Evolutionary conservation across 2,888 invertebrate genomes (phyloP).

Genomic region (Dione vanillae): DNA sequence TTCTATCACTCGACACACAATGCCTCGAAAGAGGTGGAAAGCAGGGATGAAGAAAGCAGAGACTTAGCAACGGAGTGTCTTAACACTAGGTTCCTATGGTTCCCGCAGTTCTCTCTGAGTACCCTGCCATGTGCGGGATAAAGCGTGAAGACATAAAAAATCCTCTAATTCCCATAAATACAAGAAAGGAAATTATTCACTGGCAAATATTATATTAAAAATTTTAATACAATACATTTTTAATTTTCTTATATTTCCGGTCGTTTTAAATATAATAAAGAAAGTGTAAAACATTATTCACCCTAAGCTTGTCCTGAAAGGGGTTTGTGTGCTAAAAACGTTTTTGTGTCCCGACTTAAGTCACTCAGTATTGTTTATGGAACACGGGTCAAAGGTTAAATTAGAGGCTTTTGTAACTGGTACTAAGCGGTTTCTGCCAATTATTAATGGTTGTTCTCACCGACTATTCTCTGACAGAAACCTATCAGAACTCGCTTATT

Average conservation of each 20-base stretch:
- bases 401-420: constrained; percentile 8
- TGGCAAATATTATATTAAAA: background rate
- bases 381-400: constrained; percentile 19
- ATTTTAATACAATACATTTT: background rate
- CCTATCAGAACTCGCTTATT: no score
- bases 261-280: constrained; percentile 1
- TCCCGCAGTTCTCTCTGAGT: no score
- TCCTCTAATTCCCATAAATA: no score
- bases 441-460: background rate
- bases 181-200: no score
- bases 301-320: constrained; percentile 10
- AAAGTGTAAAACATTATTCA: constrained; percentile 17
- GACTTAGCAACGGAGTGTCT: no score
- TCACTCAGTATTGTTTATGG: constrained; percentile 19
- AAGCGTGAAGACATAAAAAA: no score
- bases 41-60: no score
- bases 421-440: background rate
- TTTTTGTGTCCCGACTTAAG: constrained; percentile 17
- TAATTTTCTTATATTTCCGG: constrained; percentile 1
- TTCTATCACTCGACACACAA: no score
- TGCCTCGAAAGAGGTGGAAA: no score
- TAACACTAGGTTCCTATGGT: no score
- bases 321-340: constrained; percentile 19
- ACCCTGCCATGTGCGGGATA: no score
- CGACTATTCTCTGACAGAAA: background rate